Conservation (phyloP, 2,797 vertebrate species). For the Eulemur rubriventer region DNA sequence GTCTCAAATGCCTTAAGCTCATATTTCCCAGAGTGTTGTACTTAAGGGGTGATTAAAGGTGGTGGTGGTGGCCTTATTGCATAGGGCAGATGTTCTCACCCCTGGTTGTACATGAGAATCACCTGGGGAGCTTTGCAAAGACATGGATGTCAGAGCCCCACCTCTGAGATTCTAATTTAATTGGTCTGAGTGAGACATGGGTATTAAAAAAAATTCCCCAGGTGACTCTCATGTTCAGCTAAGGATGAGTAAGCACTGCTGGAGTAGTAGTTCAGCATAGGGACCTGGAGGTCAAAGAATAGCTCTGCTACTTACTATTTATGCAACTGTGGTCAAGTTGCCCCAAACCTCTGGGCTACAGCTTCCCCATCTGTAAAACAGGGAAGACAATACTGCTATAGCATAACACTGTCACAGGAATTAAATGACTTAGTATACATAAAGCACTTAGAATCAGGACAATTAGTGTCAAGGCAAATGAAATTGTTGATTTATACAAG, state of each 20-base stretch:
- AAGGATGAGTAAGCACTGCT: not conserved
- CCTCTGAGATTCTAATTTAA: not conserved
- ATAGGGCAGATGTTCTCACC: not conserved
- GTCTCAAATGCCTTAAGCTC: not conserved
- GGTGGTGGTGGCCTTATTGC: not conserved
- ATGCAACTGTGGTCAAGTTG: not conserved
- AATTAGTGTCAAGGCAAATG: not conserved
- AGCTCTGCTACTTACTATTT: not conserved
- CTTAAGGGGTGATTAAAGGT: not conserved
- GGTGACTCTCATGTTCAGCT: not conserved
- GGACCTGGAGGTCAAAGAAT: not conserved
- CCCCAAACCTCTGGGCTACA: not conserved
- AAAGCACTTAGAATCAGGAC: constrained; percentile 3
- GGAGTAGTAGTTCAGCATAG: not conserved
- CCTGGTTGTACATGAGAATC: not conserved
- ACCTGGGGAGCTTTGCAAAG: not conserved
- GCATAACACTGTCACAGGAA: not conserved
- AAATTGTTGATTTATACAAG: not conserved
- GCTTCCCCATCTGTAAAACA: not conserved
- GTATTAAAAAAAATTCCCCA: not conserved
- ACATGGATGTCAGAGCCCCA: not conserved
- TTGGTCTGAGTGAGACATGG: not conserved
- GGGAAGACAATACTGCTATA: not conserved
- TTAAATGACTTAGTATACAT: not conserved
- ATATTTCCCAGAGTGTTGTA: not conserved